Conservation (phyloP, 2,113 vertebrate species). For the Thymallus thymallus region DNA sequence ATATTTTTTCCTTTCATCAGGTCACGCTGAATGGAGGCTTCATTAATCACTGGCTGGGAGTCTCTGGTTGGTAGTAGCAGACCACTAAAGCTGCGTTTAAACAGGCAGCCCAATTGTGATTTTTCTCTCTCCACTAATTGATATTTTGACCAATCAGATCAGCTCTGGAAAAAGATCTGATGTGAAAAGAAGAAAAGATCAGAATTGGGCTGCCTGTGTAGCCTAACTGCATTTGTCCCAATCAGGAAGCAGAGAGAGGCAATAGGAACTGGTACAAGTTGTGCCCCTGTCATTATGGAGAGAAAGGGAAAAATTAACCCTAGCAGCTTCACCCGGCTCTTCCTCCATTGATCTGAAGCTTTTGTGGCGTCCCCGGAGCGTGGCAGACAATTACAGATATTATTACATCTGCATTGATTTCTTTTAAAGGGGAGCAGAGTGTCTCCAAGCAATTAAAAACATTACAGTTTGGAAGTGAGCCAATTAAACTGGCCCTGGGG, state of each 20-base stretch:
- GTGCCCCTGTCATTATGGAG: constrained; percentile 75
- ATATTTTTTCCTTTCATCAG: constrained; percentile 72
- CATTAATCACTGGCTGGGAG: constrained; percentile 78
- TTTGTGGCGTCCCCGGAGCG: constrained; percentile 77
- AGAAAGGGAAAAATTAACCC: constrained; percentile 80
- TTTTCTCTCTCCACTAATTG: too few relatives aligned
- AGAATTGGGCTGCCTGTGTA: too few relatives aligned
- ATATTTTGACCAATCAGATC: too few relatives aligned
- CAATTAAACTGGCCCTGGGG: constrained; percentile 77
- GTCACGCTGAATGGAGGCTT: constrained; percentile 74
- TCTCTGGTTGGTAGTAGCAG: constrained; percentile 60
- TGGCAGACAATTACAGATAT: constrained; percentile 84
- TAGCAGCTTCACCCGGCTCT: constrained; percentile 70
- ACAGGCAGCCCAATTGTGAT: too few relatives aligned
- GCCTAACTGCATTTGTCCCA: constrained; percentile 76
- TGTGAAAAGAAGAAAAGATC: too few relatives aligned
- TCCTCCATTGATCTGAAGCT: constrained; percentile 77
- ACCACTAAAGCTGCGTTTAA: constrained; percentile 47
- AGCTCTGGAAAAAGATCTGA: too few relatives aligned
- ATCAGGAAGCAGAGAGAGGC: constrained; percentile 75
- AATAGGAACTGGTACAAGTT: constrained; percentile 54
- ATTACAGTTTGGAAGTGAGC: constrained; percentile 81
- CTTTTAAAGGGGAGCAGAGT: constrained; percentile 70
- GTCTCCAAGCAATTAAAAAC: constrained; percentile 81
- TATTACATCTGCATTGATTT: constrained; percentile 85